phyloP scores from a whole-genome alignment of 37 sponge, comb jelly and placozoan genomes.

The Trichoplax adhaerens region DNA sequence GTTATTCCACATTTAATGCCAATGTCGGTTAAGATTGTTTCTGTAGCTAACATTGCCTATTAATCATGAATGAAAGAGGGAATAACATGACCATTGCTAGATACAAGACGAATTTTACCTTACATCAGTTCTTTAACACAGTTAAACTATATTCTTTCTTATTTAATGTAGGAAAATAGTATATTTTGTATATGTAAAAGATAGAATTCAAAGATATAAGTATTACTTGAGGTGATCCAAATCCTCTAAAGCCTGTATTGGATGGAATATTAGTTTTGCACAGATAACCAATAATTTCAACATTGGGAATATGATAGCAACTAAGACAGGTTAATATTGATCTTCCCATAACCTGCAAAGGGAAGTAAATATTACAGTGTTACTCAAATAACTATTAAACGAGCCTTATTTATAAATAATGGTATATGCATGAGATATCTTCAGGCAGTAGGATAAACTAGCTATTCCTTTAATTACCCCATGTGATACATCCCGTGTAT shows the following conservation, averaged over 20 bases:
- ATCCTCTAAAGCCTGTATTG: conserved; percentile 75
- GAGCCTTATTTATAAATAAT: not conserved
- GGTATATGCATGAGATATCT: not conserved
- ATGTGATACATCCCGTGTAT: conserved; percentile 36
- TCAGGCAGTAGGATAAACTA: not conserved
- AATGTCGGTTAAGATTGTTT: no score
- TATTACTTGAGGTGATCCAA: conserved; percentile 78
- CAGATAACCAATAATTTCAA: conserved; percentile 11
- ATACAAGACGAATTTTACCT: no score
- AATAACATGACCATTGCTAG: no score
- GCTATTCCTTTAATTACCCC: conserved; percentile 7
- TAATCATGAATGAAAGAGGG: no score
- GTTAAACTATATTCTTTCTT: no score
- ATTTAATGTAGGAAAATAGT: no score
- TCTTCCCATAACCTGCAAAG: conserved; percentile 34
- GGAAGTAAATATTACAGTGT: conserved; percentile 1
- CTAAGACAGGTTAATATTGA: conserved; percentile 43
- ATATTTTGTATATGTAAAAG: no score
- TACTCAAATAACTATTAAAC: not conserved
- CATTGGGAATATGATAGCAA: conserved; percentile 47
- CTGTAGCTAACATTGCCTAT: no score
- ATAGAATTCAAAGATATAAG: no score
- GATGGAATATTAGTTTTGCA: conserved; percentile 65
- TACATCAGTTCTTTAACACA: no score
- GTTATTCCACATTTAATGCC: no score